phyloP scores from a whole-genome alignment of 2,888 invertebrate genomes.

The Thysanoteuthis rhombus region DNA sequence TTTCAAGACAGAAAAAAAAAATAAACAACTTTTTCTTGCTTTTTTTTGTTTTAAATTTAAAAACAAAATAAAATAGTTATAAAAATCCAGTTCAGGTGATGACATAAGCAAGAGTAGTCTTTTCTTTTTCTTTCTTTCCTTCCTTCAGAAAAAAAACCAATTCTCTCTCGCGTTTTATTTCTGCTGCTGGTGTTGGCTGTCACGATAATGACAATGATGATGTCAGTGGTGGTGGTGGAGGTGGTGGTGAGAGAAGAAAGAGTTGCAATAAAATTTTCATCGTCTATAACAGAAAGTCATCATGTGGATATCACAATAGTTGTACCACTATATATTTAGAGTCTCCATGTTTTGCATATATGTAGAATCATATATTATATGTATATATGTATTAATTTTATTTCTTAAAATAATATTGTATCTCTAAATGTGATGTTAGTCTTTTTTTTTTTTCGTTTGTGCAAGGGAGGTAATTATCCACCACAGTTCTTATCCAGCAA shows the following conservation, averaged over 20 bases:
- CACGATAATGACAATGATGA: background rate
- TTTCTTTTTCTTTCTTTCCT: background rate
- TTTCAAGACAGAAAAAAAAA: background rate
- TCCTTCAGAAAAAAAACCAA: background rate
- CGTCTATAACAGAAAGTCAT: background rate
- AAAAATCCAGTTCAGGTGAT: background rate
- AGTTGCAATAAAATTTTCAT: background rate
- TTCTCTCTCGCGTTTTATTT: background rate
- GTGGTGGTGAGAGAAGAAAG: background rate
- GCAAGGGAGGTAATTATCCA: background rate
- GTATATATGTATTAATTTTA: background rate
- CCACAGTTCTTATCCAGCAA: background rate
- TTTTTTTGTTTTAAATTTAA: too few species aligned
- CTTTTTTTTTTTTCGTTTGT: background rate
- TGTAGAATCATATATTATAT: background rate
- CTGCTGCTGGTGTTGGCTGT: background rate
- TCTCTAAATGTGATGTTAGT: background rate
- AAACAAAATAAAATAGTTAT: background rate
- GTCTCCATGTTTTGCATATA: background rate
- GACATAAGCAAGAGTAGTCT: background rate
- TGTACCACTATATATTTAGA: background rate
- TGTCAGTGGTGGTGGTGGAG: background rate
- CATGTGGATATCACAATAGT: background rate
- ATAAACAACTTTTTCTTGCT: background rate
- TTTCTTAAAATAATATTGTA: background rate